Evolutionary conservation across 2,113 vertebrate species (phyloP).

Genomic region (Cyanoderma ruficeps): DNA sequence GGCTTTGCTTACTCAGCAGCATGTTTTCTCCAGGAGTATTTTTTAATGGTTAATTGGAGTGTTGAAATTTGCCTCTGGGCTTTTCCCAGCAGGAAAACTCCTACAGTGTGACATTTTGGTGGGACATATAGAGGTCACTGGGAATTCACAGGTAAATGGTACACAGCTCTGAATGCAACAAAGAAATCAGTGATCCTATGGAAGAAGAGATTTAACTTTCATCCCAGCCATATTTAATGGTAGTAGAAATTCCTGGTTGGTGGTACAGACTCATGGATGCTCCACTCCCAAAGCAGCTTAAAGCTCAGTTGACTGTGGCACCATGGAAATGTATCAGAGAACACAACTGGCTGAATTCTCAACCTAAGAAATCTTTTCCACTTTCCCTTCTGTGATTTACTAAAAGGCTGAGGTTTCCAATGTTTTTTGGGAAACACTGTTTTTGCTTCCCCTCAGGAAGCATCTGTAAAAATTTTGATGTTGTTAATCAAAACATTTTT

Average conservation of each 20-base stretch:
- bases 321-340: not conserved
- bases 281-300: not conserved
- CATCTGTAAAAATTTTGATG: not conserved
- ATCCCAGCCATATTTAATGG: not conserved
- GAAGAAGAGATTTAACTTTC: not conserved
- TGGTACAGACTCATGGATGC: not conserved
- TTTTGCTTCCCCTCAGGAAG: not conserved
- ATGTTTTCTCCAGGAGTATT: not conserved
- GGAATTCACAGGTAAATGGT: not conserved
- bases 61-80: not conserved
- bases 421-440: not conserved
- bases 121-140: not conserved
- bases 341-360: not conserved
- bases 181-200: not conserved
- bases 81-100: not conserved
- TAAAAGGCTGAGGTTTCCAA: not conserved
- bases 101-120: not conserved
- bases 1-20: not conserved
- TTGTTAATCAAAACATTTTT: not conserved
- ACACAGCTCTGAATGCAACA: not conserved
- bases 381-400: not conserved
- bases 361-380: not conserved
- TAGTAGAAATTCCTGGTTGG: not conserved
- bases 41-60: not conserved
- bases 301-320: not conserved